Percentiles rank a stretch among this genome's conserved stretches.
Evolutionary conservation across 2,888 invertebrate species (phyloP).

Genomic region (Oscheius myriophilus): DNA sequence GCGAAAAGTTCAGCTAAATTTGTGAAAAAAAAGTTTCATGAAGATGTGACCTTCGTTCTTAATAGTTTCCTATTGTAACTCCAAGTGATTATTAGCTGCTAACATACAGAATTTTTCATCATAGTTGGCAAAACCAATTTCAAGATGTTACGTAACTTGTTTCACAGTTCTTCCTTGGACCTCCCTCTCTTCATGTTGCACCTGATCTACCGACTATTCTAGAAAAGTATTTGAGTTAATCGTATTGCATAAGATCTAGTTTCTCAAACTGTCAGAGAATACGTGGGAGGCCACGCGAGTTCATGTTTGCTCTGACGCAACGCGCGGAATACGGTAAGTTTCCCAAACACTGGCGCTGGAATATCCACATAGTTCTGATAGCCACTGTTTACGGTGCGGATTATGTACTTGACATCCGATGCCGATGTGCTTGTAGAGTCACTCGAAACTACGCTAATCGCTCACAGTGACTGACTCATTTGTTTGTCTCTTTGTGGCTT

Average conservation of each 20-base stretch:
- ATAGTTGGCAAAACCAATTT: no score
- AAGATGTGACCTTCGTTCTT: no score
- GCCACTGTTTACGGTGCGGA: slow-evolving; percentile 23
- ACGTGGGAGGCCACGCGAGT: slow-evolving; percentile 29
- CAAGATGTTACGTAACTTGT: no score
- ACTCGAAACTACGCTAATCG: slow-evolving; percentile 21
- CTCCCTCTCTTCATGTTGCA: no score
- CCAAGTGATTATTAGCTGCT: no score
- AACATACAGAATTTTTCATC: no score
- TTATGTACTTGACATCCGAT: slow-evolving; percentile 28
- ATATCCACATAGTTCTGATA: slow-evolving; percentile 18
- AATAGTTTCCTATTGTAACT: no score
- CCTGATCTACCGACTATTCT: no score
- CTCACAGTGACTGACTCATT: slow-evolving; percentile 15
- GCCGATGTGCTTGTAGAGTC: slow-evolving; percentile 2
- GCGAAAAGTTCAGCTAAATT: no score
- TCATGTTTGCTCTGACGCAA: slow-evolving; percentile 30
- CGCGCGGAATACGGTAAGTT: slow-evolving; percentile 24
- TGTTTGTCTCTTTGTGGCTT: not conserved
- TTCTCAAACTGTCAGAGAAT: slow-evolving; percentile 31
- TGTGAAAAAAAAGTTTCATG: no score
- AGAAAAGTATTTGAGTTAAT: no score
- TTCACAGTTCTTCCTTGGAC: no score
- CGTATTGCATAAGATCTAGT: slow-evolving; percentile 7
- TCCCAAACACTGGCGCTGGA: slow-evolving; percentile 7